A percentile compares a stretch with the other conserved stretches of the same genome.
Evolutionary conservation across 1,140 invertebrate species (phyloP).

Genomic region (Mactra quadrangularis): DNA sequence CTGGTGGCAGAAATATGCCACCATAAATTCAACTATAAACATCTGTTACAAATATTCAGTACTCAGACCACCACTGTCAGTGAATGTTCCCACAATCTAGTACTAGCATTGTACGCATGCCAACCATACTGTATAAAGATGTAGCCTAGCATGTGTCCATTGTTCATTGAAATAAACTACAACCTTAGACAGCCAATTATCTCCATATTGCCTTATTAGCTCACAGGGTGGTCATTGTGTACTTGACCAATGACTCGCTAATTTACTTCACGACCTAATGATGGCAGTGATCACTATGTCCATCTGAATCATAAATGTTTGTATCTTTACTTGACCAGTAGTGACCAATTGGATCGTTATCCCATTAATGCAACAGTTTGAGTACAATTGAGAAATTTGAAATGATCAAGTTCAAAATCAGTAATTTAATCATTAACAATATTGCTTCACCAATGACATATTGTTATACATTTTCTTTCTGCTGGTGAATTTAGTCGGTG

Average conservation of each 20-base stretch:
- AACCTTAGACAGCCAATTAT: conserved; percentile 42
- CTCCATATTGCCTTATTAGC: background rate
- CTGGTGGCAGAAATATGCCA: no score
- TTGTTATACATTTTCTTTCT: no score
- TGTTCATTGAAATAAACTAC: conserved; percentile 16
- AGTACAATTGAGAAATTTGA: no score
- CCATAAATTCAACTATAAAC: no score
- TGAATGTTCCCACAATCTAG: conserved; percentile 13
- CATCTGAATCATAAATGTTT: conserved; percentile 12
- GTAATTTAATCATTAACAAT: no score
- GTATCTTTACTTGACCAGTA: background rate
- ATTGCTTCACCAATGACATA: no score
- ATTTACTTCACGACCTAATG: background rate
- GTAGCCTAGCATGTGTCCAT: background rate
- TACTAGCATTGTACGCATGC: background rate
- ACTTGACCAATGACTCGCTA: conserved; percentile 19
- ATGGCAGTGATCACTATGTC: background rate
- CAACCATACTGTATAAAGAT: background rate
- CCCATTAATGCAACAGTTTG: conserved; percentile 4
- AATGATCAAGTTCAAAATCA: no score
- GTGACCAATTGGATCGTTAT: conserved; percentile 12
- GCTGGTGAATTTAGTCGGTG: no score
- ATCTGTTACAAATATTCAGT: no score
- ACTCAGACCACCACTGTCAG: background rate
- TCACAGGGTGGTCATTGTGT: conserved; percentile 14